Evolutionary conservation across 2,888 invertebrate species (phyloP).

Genomic region (Margaritifera margaritifera): DNA sequence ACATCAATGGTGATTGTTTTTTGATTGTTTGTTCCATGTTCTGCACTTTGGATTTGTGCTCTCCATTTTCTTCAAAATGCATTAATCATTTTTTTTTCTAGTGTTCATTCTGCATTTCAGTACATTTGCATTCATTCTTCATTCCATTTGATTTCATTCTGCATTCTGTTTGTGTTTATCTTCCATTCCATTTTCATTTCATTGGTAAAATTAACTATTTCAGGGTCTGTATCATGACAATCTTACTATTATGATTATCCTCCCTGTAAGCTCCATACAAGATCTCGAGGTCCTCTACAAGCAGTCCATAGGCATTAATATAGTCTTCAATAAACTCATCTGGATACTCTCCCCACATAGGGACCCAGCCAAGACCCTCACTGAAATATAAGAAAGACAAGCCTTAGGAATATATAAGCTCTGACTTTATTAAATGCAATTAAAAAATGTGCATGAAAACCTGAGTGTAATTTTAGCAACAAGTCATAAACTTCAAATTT

Average conservation of each 20-base stretch:
- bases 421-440: no score
- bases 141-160: no score
- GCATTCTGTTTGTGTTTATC: neutral
- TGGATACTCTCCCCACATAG: conserved; percentile 66
- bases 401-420: neutral
- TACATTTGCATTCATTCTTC: neutral
- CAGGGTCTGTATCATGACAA: neutral
- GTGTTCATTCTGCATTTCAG: neutral
- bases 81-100: neutral
- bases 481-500: no score
- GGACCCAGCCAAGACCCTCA: conserved; percentile 65
- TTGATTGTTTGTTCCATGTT: no score
- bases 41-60: no score
- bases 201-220: neutral
- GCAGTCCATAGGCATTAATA: conserved; percentile 59
- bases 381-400: conserved; percentile 36
- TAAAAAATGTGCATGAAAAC: no score
- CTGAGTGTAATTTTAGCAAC: no score
- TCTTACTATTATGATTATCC: conserved; percentile 66
- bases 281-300: conserved; percentile 63
- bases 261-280: conserved; percentile 64
- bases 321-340: conserved; percentile 62
- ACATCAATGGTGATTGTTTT: no score
- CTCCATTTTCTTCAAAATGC: no score
- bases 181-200: neutral